Percentiles rank a stretch among this genome's conserved stretches.
These are phyloP conservation scores for Potamarius usumacintae DNA, from an alignment of 2,113 vertebrate genomes.

Conservation along the genomic window DNA sequence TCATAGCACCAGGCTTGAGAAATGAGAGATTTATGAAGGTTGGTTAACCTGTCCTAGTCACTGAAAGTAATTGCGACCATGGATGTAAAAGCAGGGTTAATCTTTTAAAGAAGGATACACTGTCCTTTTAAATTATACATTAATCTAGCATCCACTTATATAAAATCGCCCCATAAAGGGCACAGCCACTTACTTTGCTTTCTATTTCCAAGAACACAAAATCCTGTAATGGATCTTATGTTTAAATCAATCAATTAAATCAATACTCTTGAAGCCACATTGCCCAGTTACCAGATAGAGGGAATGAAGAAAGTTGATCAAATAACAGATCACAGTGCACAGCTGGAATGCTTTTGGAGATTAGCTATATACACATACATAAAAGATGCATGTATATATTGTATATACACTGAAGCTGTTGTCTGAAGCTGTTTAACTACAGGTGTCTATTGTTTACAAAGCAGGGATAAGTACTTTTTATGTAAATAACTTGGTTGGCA, in stretches of 20 bases:
- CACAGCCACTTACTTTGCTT: not conserved
- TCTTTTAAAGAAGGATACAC: constrained; percentile 29
- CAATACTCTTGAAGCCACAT: not conserved
- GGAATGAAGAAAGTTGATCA: not conserved
- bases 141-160: constrained; percentile 40
- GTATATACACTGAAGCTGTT: no score
- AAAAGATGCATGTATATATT: not conserved
- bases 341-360: not conserved
- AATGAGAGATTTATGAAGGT: constrained; percentile 40
- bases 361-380: not conserved
- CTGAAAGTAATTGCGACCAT: constrained; percentile 43
- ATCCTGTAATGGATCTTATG: not conserved
- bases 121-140: constrained; percentile 49
- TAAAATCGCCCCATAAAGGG: not conserved
- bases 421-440: not conserved
- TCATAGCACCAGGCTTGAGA: constrained; percentile 27
- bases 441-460: not conserved
- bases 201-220: not conserved
- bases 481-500: not conserved
- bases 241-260: not conserved
- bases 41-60: constrained; percentile 18
- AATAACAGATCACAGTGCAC: not conserved
- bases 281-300: not conserved
- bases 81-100: constrained; percentile 31
- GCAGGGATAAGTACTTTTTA: not conserved